phyloP scores from a whole-genome alignment of 2,888 invertebrate genomes.

The Drosophila recens region DNA sequence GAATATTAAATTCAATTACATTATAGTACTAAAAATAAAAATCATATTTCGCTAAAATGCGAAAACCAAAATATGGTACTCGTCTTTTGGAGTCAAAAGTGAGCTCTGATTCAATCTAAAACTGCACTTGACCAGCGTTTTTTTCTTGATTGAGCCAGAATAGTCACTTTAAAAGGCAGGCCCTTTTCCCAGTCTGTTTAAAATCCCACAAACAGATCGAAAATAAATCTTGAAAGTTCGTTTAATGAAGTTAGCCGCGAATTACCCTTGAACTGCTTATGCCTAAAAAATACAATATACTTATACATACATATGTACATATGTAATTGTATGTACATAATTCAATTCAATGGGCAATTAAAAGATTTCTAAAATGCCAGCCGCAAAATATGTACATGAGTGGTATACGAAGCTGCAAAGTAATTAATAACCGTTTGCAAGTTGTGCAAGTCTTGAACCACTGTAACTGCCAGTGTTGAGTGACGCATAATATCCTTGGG shows the following conservation, averaged over 20 bases:
- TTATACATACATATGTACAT: too few relatives aligned
- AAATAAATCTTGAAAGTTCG: constrained; percentile 2
- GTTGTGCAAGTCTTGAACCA: constrained; percentile 15
- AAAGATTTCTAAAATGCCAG: constrained; percentile 40
- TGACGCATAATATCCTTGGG: constrained; percentile 31
- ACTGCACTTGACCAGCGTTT: not conserved
- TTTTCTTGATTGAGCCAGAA: not conserved
- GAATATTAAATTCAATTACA: too few relatives aligned
- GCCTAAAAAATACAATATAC: not conserved
- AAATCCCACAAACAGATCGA: not conserved
- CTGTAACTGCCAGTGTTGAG: constrained; percentile 13
- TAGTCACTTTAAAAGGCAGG: not conserved
- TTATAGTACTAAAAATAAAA: too few relatives aligned
- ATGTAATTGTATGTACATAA: constrained; percentile 2
- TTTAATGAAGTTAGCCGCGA: constrained; percentile 25
- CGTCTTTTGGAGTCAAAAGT: too few relatives aligned
- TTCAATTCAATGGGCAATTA: constrained; percentile 37
- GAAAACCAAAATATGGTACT: too few relatives aligned
- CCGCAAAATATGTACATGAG: constrained; percentile 6
- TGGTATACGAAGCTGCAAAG: too few relatives aligned
- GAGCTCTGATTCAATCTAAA: not conserved
- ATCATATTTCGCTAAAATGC: too few relatives aligned
- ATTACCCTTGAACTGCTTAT: constrained; percentile 35
- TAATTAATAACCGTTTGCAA: constrained; percentile 7
- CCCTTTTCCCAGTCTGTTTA: not conserved